Percentiles rank a stretch among this genome's conserved stretches.
Conservation (phyloP, 2,888 invertebrate genomes). For the Hydrotaea cyrtoneurina region DNA sequence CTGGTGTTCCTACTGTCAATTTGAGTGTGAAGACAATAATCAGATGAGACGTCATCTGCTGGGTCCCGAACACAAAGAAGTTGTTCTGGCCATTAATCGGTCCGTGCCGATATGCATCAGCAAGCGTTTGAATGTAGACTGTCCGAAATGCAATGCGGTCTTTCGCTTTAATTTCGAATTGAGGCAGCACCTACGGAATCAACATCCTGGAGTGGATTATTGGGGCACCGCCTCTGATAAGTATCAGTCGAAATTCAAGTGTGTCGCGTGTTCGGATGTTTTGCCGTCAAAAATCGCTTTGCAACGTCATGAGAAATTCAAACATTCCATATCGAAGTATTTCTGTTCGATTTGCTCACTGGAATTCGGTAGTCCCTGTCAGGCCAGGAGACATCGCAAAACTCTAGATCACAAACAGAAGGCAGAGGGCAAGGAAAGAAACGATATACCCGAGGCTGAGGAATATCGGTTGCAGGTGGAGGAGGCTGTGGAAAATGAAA, state of each 20-base stretch:
- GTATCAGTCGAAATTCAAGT: conserved; percentile 85
- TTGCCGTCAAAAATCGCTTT: conserved; percentile 85
- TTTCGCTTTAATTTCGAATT: conserved; percentile 90
- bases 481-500: neutral
- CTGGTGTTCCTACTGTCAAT: conserved; percentile 89
- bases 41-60: conserved; percentile 87
- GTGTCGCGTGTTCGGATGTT: conserved; percentile 83
- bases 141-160: conserved; percentile 85
- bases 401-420: conserved; percentile 82
- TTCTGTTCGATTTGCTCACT: conserved; percentile 86
- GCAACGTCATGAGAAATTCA: conserved; percentile 85
- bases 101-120: conserved; percentile 90
- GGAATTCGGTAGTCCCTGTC: conserved; percentile 83
- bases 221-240: conserved; percentile 83
- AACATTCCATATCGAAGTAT: conserved; percentile 84
- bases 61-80: conserved; percentile 86
- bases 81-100: conserved; percentile 88
- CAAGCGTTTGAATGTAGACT: conserved; percentile 84
- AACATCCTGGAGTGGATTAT: conserved; percentile 83
- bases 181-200: conserved; percentile 81
- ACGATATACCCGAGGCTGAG: neutral
- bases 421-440: neutral
- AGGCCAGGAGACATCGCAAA: conserved; percentile 86
- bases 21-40: conserved; percentile 84
- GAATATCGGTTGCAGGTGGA: neutral